phyloP scores from a whole-genome alignment of 2,888 invertebrate species.

The Crocallis elinguaria region DNA sequence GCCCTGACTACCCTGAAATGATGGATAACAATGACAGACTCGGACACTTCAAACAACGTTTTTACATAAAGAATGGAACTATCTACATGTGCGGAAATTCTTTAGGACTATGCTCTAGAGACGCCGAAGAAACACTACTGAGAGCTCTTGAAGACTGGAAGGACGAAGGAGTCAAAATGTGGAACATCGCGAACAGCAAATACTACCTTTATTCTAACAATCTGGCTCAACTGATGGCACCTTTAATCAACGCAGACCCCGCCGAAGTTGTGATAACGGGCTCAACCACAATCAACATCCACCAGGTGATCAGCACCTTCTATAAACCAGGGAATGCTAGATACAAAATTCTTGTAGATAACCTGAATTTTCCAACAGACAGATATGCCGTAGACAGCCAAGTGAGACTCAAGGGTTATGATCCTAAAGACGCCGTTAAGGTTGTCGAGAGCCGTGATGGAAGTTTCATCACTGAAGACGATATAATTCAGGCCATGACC shows the following conservation, averaged over 20 bases:
- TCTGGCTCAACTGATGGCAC: conserved; percentile 64
- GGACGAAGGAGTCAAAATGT: conserved; percentile 64
- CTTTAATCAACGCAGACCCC: conserved; percentile 61
- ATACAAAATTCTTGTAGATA: conserved; percentile 71
- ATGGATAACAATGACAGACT: conserved; percentile 68
- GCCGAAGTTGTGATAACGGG: conserved; percentile 62
- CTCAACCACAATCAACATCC: conserved; percentile 65
- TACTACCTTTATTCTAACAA: conserved; percentile 61
- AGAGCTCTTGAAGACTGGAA: conserved; percentile 64
- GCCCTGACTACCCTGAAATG: conserved; percentile 53
- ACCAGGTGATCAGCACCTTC: conserved; percentile 69
- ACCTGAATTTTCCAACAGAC: conserved; percentile 73
- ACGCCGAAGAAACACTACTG: conserved; percentile 58
- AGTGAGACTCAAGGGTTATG: conserved; percentile 64
- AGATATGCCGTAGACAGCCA: conserved; percentile 73
- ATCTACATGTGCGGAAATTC: conserved; percentile 76
- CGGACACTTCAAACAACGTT: conserved; percentile 61
- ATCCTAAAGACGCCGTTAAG: conserved; percentile 67
- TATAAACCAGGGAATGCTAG: conserved; percentile 63
- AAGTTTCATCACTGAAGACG: conserved; percentile 60
- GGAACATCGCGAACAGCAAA: conserved; percentile 61
- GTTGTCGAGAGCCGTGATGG: conserved; percentile 57
- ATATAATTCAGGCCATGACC: conserved; percentile 68
- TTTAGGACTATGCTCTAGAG: conserved; percentile 67
- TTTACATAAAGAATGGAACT: conserved; percentile 56